Percentiles rank a stretch among this genome's conserved stretches.
Conservation (phyloP, 2,888 invertebrate species). For the Polyommatus iphigenia region DNA sequence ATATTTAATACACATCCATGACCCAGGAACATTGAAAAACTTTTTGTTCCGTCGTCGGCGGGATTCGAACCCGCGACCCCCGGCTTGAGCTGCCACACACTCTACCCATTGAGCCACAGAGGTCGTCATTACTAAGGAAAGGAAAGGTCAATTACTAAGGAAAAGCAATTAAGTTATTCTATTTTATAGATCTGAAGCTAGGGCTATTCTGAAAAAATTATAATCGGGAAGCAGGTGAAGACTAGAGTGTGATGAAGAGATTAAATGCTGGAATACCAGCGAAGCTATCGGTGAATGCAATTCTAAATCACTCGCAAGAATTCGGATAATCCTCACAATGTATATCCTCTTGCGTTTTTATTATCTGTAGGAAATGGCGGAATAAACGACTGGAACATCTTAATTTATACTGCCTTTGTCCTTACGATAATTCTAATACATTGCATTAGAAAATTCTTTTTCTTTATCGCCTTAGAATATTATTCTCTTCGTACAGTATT, state of each 20-base stretch:
- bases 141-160: no score
- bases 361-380: constrained; percentile 14
- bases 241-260: constrained; percentile 32
- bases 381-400: constrained; percentile 22
- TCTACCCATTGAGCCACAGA: no score
- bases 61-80: no score
- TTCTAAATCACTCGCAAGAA: constrained; percentile 4
- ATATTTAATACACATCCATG: no score
- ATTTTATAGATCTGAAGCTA: background rate
- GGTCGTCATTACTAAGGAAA: no score
- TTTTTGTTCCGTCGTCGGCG: no score
- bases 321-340: background rate
- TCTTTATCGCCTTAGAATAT: background rate
- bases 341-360: constrained; percentile 8
- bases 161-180: background rate
- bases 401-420: constrained; percentile 25
- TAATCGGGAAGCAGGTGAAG: background rate
- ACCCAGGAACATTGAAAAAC: no score
- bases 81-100: no score
- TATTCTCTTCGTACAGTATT: background rate
- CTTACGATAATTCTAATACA: constrained; percentile 11
- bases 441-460: background rate
- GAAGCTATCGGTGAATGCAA: constrained; percentile 19
- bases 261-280: constrained; percentile 28
- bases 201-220: background rate